phyloP scores from a whole-genome alignment of 53 echinoderm and acorn worm species.

The Antedon mediterranea region DNA sequence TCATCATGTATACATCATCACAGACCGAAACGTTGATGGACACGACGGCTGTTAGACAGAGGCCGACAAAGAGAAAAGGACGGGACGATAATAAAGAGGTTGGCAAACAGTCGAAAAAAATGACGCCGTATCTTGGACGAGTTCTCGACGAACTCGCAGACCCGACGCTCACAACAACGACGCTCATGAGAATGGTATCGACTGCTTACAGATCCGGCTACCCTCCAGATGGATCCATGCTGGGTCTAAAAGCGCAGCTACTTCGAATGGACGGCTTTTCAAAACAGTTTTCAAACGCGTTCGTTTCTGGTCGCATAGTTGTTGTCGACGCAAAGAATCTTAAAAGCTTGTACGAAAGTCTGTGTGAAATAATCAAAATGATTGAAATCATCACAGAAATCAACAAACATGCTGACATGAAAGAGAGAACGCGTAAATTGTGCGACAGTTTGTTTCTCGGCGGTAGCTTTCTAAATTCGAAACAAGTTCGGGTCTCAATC shows the following conservation, averaged over 20 bases:
- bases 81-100: no score
- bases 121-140: no score
- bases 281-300: not conserved
- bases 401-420: not conserved
- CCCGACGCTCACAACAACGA: not conserved
- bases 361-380: not conserved
- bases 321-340: not conserved
- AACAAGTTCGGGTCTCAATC: not conserved
- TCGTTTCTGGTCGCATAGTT: not conserved
- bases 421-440: not conserved
- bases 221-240: not conserved
- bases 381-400: not conserved
- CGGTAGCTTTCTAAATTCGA: not conserved
- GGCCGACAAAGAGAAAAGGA: no score
- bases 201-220: not conserved
- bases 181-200: not conserved
- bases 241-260: not conserved
- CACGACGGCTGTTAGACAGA: no score
- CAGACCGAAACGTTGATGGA: no score
- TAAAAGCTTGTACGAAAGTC: not conserved
- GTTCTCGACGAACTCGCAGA: not conserved
- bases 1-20: no score
- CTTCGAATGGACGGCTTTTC: not conserved
- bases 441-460: not conserved
- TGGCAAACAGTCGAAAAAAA: no score